These are phyloP conservation scores for Halesus radiatus DNA, from an alignment of 1,140 invertebrate genomes.

Conservation along the genomic window DNA sequence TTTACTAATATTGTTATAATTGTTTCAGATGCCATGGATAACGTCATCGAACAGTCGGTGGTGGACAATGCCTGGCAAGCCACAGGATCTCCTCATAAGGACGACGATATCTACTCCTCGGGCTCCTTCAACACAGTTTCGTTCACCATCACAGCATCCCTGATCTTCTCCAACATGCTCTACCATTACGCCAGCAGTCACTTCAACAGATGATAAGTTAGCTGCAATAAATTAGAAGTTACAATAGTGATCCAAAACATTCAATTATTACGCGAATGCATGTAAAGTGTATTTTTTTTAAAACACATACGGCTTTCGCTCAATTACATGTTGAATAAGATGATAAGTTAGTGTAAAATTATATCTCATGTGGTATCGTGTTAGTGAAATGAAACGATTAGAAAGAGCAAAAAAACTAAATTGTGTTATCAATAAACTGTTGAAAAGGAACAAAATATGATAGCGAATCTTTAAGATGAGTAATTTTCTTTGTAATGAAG, in stretches of 20 bases:
- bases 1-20: neutral
- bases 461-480: too few species aligned
- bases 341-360: too few species aligned
- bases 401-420: too few species aligned
- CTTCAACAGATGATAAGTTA: constrained; percentile 16
- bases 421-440: too few species aligned
- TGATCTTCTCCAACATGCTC: neutral
- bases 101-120: constrained; percentile 30
- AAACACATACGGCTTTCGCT: neutral
- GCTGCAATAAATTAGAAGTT: neutral
- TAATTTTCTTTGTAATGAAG: too few species aligned
- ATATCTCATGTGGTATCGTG: too few species aligned
- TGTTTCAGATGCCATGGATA: constrained; percentile 50
- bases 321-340: too few species aligned
- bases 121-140: neutral
- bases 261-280: too few species aligned
- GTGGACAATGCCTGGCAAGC: constrained; percentile 54
- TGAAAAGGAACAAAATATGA: too few species aligned
- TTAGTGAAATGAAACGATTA: too few species aligned
- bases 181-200: neutral
- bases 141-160: neutral
- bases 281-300: neutral
- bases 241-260: too few species aligned
- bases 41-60: constrained; percentile 53
- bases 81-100: constrained; percentile 46